A percentile compares a stretch with the other conserved stretches of the same genome.
Conservation (phyloP, 1,140 invertebrate genomes). For the Lutraria rhynchaena region DNA sequence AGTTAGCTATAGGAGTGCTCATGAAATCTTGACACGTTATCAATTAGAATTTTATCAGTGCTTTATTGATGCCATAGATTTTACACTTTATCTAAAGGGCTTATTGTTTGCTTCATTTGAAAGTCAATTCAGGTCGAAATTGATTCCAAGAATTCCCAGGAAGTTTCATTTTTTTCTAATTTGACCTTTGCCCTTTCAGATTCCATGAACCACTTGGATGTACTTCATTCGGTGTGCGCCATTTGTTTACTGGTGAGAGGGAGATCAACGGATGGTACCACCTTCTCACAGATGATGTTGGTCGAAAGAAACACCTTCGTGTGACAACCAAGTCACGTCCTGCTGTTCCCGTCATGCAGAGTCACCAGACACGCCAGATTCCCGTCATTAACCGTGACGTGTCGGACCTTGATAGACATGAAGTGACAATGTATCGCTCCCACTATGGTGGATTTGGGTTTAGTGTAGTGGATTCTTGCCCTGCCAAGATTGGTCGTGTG, state of each 20-base stretch:
- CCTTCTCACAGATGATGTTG: conserved; percentile 82
- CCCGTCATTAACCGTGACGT: conserved; percentile 45
- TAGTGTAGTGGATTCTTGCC: conserved; percentile 93
- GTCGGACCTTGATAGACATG: neutral
- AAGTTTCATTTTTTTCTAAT: no score
- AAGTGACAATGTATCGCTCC: conserved; percentile 25
- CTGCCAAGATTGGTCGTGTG: conserved; percentile 91
- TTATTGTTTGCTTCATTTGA: no score
- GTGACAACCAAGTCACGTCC: conserved; percentile 43
- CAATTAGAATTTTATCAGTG: no score
- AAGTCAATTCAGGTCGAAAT: no score
- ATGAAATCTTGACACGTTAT: no score
- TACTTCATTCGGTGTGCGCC: conserved; percentile 53
- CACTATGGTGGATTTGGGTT: conserved; percentile 87
- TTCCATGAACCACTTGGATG: conserved; percentile 36
- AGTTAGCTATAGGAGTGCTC: no score
- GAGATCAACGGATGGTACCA: conserved; percentile 82
- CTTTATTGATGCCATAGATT: no score
- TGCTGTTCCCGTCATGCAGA: conserved; percentile 39
- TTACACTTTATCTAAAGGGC: no score
- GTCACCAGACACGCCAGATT: conserved; percentile 25
- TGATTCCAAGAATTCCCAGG: no score
- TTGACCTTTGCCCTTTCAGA: conserved; percentile 29
- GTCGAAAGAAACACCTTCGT: conserved; percentile 78
- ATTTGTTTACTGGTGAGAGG: conserved; percentile 11